These are phyloP conservation scores for Sinodicranocentrus sp. DNA, from an alignment of 2,888 invertebrate genomes.

Conservation along the genomic window DNA sequence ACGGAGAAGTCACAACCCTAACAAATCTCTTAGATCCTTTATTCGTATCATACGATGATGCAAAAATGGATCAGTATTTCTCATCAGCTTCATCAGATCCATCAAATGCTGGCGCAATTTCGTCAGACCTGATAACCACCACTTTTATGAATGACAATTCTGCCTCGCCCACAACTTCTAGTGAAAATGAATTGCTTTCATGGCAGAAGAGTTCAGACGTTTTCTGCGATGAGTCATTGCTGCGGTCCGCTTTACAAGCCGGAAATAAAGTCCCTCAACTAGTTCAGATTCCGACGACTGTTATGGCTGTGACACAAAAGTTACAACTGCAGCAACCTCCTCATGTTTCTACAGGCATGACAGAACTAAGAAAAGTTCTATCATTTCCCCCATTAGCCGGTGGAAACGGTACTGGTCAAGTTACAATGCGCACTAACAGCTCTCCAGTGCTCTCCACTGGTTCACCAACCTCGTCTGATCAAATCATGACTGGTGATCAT, in stretches of 20 bases:
- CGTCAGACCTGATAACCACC: slow-evolving; percentile 68
- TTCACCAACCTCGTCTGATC: slow-evolving; percentile 63
- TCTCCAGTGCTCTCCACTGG: slow-evolving; percentile 45
- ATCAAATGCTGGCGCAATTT: slow-evolving; percentile 59
- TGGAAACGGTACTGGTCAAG: slow-evolving; percentile 28
- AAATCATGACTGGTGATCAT: slow-evolving; percentile 22
- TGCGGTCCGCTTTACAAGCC: slow-evolving; percentile 74
- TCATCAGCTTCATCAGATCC: slow-evolving; percentile 45
- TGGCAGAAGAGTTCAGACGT: slow-evolving; percentile 69
- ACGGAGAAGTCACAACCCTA: slow-evolving; percentile 75
- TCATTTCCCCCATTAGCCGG: slow-evolving; percentile 73
- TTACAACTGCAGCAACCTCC: slow-evolving; percentile 41
- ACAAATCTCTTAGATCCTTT: slow-evolving; percentile 76
- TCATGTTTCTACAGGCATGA: slow-evolving; percentile 69
- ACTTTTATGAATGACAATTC: slow-evolving; percentile 71
- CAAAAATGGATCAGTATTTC: slow-evolving; percentile 71
- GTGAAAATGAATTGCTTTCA: slow-evolving; percentile 66
- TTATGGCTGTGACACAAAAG: slow-evolving; percentile 64
- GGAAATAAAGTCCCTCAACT: slow-evolving; percentile 51
- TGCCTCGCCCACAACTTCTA: slow-evolving; percentile 61
- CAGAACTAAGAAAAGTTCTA: slow-evolving; percentile 75
- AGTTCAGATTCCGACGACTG: slow-evolving; percentile 57
- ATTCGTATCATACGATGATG: slow-evolving; percentile 75
- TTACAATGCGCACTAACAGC: slow-evolving; percentile 26
- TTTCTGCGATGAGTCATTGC: slow-evolving; percentile 75